These are phyloP conservation scores for Amblyjoppa fuscipennis DNA, from an alignment of 2,888 invertebrate species.

Conservation along the genomic window DNA sequence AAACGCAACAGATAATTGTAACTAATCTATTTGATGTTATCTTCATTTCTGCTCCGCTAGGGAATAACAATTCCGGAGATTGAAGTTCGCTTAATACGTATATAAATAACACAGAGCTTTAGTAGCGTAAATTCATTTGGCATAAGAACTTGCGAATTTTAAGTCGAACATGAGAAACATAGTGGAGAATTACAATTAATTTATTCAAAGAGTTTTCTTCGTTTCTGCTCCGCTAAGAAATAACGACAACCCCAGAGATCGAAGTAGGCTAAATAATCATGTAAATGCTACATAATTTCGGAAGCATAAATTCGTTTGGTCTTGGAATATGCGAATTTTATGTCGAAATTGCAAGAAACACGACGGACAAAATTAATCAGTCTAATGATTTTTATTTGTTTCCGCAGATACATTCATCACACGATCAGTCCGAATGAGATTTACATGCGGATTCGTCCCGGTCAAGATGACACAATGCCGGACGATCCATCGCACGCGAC, in stretches of 20 bases:
- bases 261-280: constrained; percentile 3
- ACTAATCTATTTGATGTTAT: no score
- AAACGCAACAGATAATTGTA: no score
- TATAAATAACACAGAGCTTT: constrained; percentile 32
- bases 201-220: constrained; percentile 18
- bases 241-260: constrained; percentile 63
- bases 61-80: constrained; percentile 62
- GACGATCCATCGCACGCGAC: constrained; percentile 90
- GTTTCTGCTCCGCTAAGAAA: constrained; percentile 57
- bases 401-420: constrained; percentile 89
- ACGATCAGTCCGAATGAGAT: constrained; percentile 90
- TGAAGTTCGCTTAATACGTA: not conserved
- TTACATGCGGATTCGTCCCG: constrained; percentile 90
- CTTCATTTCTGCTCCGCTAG: constrained; percentile 61
- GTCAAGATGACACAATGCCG: constrained; percentile 88
- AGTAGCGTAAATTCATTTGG: not conserved
- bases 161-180: no score
- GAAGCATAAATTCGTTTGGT: constrained; percentile 10
- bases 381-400: constrained; percentile 40
- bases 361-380: not conserved
- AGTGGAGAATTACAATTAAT: no score
- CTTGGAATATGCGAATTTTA: not conserved
- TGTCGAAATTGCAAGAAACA: not conserved
- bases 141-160: no score
- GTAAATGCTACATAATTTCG: constrained; percentile 25